Evolutionary conservation across 2,113 vertebrate genomes (phyloP).

Genomic region (Ahaetulla prasina): DNA sequence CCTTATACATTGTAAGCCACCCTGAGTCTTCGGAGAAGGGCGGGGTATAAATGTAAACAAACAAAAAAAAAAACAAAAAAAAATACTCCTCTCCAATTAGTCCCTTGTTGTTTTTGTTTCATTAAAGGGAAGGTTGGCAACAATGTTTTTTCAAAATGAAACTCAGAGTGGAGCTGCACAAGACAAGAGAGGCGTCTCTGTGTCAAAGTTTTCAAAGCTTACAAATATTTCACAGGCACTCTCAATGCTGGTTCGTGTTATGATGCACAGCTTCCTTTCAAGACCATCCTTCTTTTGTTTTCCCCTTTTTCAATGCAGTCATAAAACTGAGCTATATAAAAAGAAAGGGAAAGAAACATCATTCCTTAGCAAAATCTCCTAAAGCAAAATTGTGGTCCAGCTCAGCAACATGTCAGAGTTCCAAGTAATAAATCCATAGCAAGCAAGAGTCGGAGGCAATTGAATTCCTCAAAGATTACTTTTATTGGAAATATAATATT

Average conservation of each 20-base stretch:
- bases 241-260: conserved; percentile 32
- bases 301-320: conserved; percentile 33
- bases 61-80: no score
- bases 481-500: no score
- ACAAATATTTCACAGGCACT: conserved; percentile 52
- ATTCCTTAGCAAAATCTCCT: conserved; percentile 41
- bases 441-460: no score
- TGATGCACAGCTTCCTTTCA: conserved; percentile 22
- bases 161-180: conserved; percentile 30
- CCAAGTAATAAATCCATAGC: no score
- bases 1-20: no score
- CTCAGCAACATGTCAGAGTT: background rate
- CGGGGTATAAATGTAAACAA: no score
- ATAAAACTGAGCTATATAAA: conserved; percentile 36
- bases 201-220: conserved; percentile 45
- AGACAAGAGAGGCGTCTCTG: conserved; percentile 35
- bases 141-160: background rate
- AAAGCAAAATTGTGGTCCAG: conserved; percentile 39
- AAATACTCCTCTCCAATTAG: conserved; percentile 33
- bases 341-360: conserved; percentile 50
- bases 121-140: conserved; percentile 36
- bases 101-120: conserved; percentile 49
- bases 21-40: no score
- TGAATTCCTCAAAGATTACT: no score
- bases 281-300: conserved; percentile 42